Conservation (phyloP, 2,797 vertebrate genomes). For the Acrocephalus scirpaceus region DNA sequence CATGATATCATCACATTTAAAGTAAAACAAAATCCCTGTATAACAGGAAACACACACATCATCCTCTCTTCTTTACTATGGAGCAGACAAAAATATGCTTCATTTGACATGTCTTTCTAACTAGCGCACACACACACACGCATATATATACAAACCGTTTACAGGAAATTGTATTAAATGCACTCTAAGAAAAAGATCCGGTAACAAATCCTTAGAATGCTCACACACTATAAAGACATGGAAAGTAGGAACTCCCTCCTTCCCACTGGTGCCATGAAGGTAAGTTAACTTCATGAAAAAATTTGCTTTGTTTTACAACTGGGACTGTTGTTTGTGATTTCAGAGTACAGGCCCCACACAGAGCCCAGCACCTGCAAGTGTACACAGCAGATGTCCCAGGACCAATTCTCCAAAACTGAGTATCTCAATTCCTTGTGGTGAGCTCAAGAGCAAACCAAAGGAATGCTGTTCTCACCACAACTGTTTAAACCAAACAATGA, state of each 20-base stretch:
- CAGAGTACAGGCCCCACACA: not conserved
- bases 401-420: not conserved
- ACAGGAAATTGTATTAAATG: not conserved
- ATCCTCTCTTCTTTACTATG: not conserved
- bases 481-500: not conserved
- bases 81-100: not conserved
- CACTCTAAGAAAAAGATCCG: not conserved
- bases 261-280: not conserved
- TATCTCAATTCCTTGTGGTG: not conserved
- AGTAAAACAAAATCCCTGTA: not conserved
- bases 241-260: not conserved
- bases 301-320: not conserved
- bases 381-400: not conserved
- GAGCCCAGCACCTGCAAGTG: not conserved
- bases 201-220: not conserved
- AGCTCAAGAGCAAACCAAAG: not conserved
- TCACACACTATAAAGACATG: not conserved
- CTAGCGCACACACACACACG: not conserved
- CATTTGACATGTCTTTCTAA: not conserved
- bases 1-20: not conserved
- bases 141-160: accelerated
- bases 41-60: not conserved
- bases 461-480: not conserved
- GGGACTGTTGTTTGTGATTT: not conserved
- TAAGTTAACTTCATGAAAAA: not conserved